Evolutionary conservation across 2,888 invertebrate genomes (phyloP).

Genomic region (Plemyria rubiginata): DNA sequence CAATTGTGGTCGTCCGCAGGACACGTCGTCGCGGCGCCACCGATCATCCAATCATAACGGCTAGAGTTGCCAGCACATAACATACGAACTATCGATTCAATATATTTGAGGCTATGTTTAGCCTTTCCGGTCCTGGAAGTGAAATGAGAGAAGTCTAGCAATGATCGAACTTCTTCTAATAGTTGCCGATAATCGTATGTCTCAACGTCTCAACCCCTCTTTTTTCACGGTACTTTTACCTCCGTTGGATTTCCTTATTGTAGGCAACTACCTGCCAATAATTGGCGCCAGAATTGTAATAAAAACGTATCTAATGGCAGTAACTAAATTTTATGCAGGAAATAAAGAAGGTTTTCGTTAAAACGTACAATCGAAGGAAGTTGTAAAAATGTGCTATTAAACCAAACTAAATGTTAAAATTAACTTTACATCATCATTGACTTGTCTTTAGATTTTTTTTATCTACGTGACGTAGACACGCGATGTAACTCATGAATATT

Average conservation of each 20-base stretch:
- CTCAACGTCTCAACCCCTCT: not conserved
- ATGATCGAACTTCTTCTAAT: not conserved
- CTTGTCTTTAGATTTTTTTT: too few relatives aligned
- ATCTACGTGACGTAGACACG: too few relatives aligned
- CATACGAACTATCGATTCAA: slow-evolving; percentile 2
- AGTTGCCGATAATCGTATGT: not conserved
- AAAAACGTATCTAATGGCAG: slow-evolving; percentile 13
- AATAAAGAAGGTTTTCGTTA: slow-evolving; percentile 20
- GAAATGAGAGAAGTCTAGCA: too few relatives aligned
- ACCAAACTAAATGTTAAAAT: not conserved
- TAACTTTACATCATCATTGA: slow-evolving; percentile 1
- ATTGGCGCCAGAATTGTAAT: slow-evolving; percentile 20
- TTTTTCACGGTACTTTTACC: not conserved
- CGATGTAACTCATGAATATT: too few relatives aligned
- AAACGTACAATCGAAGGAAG: slow-evolving; percentile 10
- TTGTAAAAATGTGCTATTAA: slow-evolving; percentile 8
- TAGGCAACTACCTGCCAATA: not conserved
- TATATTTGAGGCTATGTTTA: not conserved
- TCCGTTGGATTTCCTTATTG: slow-evolving; percentile 1
- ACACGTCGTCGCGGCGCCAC: slow-evolving; percentile 35
- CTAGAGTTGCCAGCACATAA: slow-evolving; percentile 8
- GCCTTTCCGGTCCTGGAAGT: too few relatives aligned
- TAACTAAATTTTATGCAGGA: slow-evolving; percentile 9
- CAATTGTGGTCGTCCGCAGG: slow-evolving; percentile 39
- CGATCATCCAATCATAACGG: slow-evolving; percentile 36